Evolutionary conservation across 2,888 invertebrate species (phyloP).

Genomic region (Lochmaea crataegi): DNA sequence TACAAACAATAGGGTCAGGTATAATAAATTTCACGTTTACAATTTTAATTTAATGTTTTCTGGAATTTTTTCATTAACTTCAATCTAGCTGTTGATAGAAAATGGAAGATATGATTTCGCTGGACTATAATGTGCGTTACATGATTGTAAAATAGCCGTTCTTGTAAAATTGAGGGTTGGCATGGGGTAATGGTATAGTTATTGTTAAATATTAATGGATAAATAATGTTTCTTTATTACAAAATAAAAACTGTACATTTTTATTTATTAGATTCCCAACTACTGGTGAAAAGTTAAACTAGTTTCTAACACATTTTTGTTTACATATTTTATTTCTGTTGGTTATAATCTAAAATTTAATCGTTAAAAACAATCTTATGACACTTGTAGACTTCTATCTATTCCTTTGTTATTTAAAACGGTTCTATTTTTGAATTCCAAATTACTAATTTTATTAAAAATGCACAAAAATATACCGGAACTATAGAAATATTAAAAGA

Average conservation of each 20-base stretch:
- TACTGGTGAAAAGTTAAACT: slow-evolving; percentile 58
- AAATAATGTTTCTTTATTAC: slow-evolving; percentile 57
- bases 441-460: too few relatives aligned
- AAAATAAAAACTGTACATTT: slow-evolving; percentile 55
- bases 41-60: slow-evolving; percentile 22
- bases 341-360: slow-evolving; percentile 46
- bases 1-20: too few relatives aligned
- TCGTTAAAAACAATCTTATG: slow-evolving; percentile 13
- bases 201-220: slow-evolving; percentile 56
- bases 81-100: background rate
- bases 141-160: slow-evolving; percentile 53
- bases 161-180: slow-evolving; percentile 58
- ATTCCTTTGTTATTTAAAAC: too few relatives aligned
- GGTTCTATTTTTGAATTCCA: too few relatives aligned
- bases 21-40: too few relatives aligned
- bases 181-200: slow-evolving; percentile 57
- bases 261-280: slow-evolving; percentile 58
- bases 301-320: slow-evolving; percentile 57
- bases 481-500: too few relatives aligned
- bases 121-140: slow-evolving; percentile 41
- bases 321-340: slow-evolving; percentile 60
- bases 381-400: background rate
- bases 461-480: too few relatives aligned
- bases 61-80: slow-evolving; percentile 42
- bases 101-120: slow-evolving; percentile 1